Conservation (phyloP, 35 echinoderm and acorn worm genomes). For the Heliocidaris erythrogramma region DNA sequence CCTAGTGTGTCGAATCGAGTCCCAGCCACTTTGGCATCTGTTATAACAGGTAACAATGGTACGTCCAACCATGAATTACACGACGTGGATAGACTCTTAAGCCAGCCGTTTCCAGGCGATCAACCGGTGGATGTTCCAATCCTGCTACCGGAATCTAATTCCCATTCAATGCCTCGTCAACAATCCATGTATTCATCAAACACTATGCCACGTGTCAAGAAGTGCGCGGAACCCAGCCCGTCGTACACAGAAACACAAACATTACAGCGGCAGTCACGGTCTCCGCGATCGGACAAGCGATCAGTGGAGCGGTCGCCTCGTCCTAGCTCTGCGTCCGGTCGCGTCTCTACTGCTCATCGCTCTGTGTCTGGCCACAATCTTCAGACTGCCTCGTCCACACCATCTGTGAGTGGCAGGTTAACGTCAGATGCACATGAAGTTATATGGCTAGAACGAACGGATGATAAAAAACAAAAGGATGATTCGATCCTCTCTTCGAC, state of each 20-base stretch:
- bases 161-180: constrained; percentile 29
- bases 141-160: constrained; percentile 29
- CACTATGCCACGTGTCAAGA: constrained; percentile 20
- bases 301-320: background rate
- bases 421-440: background rate
- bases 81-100: constrained; percentile 42
- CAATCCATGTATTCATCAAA: background rate
- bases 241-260: background rate
- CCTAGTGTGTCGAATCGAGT: constrained; percentile 37
- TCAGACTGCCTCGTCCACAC: constrained; percentile 29
- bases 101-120: constrained; percentile 39
- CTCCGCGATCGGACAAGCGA: constrained; percentile 8
- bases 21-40: constrained; percentile 19
- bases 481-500: constrained; percentile 26
- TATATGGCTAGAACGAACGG: constrained; percentile 47
- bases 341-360: constrained; percentile 33
- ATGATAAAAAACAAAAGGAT: background rate
- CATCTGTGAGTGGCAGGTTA: background rate
- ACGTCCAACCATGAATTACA: background rate
- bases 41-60: background rate
- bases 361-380: constrained; percentile 50
- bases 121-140: constrained; percentile 16
- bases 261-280: background rate
- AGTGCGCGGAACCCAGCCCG: background rate
- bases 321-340: background rate